Conservation (phyloP, 2,797 vertebrate genomes). For the Pangasius macronema region DNA sequence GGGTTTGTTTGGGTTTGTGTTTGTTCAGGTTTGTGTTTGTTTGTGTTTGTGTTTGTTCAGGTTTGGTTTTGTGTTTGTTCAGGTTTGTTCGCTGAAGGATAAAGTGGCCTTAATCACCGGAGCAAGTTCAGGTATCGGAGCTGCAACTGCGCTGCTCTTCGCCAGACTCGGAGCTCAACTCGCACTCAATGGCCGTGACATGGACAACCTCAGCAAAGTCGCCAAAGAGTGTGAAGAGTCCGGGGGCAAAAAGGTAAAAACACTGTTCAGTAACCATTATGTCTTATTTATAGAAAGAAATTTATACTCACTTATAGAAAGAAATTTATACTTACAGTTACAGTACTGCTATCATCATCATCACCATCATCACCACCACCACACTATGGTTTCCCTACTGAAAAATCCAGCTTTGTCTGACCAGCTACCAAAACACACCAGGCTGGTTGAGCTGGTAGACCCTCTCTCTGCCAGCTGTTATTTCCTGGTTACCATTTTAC, state of each 20-base stretch:
- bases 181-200: conserved; percentile 78
- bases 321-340: not conserved
- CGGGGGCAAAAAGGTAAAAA: conserved; percentile 67
- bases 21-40: too few species aligned
- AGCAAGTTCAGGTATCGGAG: conserved; percentile 83
- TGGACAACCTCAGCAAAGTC: conserved; percentile 72
- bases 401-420: not conserved
- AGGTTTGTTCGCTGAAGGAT: conserved; percentile 74
- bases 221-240: conserved; percentile 67
- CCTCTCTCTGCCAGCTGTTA: not conserved
- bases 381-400: not conserved
- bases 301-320: not conserved
- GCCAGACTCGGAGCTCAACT: conserved; percentile 76
- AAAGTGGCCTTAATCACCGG: conserved; percentile 81
- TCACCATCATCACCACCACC: not conserved
- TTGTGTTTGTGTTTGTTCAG: too few species aligned
- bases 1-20: too few species aligned
- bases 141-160: conserved; percentile 75
- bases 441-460: not conserved
- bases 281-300: not conserved
- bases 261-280: not conserved
- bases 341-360: not conserved
- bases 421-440: not conserved
- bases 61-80: not conserved
- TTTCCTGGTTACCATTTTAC: not conserved